A percentile compares a stretch with the other conserved stretches of the same genome.
Conservation (phyloP, 1,140 invertebrate genomes). For the Rhopalosiphum maidis region DNA sequence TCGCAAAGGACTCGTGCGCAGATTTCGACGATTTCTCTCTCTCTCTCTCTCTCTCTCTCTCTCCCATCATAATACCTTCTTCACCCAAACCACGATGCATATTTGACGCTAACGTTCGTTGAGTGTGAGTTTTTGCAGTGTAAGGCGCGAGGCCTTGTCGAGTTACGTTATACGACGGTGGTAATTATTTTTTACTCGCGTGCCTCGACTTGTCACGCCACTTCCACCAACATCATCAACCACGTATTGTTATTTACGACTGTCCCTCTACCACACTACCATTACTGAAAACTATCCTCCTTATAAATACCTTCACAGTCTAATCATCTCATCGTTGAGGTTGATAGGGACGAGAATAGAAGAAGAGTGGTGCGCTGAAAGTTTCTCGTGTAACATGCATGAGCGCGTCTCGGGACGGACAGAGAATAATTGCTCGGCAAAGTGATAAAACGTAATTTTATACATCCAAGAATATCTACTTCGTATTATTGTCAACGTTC, state of each 20-base stretch:
- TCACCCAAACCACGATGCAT: neutral
- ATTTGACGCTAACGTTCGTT: neutral
- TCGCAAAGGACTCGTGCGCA: neutral
- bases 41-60: neutral
- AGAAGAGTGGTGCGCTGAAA: neutral
- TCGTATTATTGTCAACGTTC: neutral
- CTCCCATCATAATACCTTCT: neutral
- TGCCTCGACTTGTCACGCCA: neutral
- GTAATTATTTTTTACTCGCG: slow-evolving; percentile 23
- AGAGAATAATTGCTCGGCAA: neutral
- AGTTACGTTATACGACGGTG: neutral
- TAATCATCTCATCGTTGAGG: neutral
- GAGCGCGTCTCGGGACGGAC: neutral
- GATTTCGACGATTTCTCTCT: neutral
- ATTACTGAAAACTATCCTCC: neutral
- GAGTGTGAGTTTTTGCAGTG: neutral
- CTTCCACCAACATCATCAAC: neutral
- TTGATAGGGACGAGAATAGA: neutral
- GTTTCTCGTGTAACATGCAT: neutral
- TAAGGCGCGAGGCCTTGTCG: neutral
- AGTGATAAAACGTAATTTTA: slow-evolving; percentile 9
- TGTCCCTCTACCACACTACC: no score
- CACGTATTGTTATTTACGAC: slow-evolving; percentile 5
- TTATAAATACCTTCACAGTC: neutral
- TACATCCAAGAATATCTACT: neutral